Percentiles rank a stretch among this genome's conserved stretches.
phyloP scores from a whole-genome alignment of 2,797 vertebrate species.

The Adelosebastes latens region DNA sequence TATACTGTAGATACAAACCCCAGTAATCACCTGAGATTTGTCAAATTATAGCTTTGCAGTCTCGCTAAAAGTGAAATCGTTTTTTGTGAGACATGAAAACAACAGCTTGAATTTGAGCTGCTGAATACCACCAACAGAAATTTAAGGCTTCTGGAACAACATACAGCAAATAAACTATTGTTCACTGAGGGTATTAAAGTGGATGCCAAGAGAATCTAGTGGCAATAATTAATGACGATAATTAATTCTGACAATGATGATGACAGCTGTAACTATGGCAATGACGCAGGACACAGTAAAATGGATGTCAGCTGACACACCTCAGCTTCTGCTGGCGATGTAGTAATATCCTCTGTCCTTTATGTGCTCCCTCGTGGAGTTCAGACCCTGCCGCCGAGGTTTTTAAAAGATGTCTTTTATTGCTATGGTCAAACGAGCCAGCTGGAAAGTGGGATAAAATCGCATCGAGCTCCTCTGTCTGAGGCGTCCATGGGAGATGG shows the following conservation, averaged over 20 bases:
- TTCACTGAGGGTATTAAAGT: neutral
- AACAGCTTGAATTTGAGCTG: slow-evolving; percentile 7
- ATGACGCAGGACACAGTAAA: neutral
- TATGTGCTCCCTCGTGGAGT: neutral
- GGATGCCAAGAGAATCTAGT: neutral
- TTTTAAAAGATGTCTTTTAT: slow-evolving; percentile 39
- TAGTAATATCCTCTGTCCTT: neutral
- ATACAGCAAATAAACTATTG: neutral
- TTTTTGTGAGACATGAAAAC: slow-evolving; percentile 11
- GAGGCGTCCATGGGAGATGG: slow-evolving; percentile 33
- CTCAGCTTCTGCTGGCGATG: neutral
- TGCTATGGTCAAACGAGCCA: slow-evolving; percentile 12
- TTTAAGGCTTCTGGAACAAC: neutral
- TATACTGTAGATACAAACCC: neutral
- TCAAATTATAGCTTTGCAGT: neutral
- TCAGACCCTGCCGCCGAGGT: neutral
- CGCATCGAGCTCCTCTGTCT: slow-evolving; percentile 27
- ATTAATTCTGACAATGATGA: neutral
- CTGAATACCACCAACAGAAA: neutral
- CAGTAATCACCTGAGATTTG: neutral
- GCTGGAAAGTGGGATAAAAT: slow-evolving; percentile 51
- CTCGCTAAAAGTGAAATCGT: neutral
- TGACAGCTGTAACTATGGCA: neutral
- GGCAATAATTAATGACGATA: neutral
- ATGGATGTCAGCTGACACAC: neutral